Conservation (phyloP, 2,113 vertebrate genomes). For the Peucedramus taeniatus region DNA sequence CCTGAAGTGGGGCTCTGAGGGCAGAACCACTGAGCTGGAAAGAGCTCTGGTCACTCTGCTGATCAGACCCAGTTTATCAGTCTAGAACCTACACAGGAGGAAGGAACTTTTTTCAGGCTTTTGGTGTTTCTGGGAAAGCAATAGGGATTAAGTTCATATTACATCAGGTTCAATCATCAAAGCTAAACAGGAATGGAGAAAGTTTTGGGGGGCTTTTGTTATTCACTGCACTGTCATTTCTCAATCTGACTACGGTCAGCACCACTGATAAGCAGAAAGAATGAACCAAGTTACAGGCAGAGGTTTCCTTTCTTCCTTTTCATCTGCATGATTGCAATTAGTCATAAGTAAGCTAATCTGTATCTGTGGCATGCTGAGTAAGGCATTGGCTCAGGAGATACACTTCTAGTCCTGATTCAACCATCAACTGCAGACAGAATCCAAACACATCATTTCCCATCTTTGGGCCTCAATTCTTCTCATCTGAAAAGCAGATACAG, state of each 20-base stretch:
- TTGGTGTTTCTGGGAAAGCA: background rate
- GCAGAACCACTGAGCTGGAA: background rate
- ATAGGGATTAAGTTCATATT: background rate
- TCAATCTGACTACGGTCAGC: background rate
- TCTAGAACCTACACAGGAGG: background rate
- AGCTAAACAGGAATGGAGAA: background rate
- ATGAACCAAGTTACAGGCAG: background rate
- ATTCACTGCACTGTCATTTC: background rate
- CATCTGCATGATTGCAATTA: background rate
- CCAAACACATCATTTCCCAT: background rate
- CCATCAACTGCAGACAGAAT: background rate
- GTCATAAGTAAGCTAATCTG: background rate
- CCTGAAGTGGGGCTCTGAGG: background rate
- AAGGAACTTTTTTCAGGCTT: background rate
- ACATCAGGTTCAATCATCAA: background rate
- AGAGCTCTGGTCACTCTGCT: background rate
- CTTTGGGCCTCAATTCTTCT: background rate
- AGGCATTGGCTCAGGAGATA: background rate
- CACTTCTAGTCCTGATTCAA: background rate
- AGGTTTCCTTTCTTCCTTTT: background rate
- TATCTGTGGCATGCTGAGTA: background rate
- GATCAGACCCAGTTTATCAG: background rate
- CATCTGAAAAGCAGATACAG: background rate
- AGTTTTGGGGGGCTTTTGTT: background rate
- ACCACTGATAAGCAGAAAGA: background rate